Conservation (phyloP, 2,113 vertebrate genomes). For the Petaurus breviceps region DNA sequence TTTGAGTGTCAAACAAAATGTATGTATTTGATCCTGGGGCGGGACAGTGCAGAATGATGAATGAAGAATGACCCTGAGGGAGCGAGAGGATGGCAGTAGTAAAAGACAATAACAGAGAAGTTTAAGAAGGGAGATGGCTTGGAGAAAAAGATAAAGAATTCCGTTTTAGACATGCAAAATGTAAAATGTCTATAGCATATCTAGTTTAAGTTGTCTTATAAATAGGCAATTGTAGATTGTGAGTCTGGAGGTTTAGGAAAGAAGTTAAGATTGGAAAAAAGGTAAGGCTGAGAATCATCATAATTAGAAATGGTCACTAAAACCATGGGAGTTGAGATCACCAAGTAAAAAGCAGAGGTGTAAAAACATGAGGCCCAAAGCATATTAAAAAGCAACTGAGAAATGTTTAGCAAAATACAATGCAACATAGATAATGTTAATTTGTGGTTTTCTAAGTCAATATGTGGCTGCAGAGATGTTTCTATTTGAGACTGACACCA, state of each 20-base stretch:
- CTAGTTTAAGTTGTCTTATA: background rate
- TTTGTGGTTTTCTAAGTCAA: background rate
- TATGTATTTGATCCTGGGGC: background rate
- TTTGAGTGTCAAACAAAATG: background rate
- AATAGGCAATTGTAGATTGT: background rate
- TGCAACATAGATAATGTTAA: background rate
- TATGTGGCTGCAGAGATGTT: background rate
- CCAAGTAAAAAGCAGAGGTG: background rate
- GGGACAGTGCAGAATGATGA: background rate
- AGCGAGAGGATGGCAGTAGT: background rate
- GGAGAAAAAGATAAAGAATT: background rate
- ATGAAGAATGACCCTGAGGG: background rate
- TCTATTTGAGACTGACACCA: background rate
- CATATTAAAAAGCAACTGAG: background rate
- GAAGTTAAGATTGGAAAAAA: background rate
- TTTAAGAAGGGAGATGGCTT: background rate
- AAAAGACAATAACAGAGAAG: background rate
- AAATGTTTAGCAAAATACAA: background rate
- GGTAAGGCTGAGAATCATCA: background rate
- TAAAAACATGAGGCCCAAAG: background rate
- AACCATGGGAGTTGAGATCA: background rate
- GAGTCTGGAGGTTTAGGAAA: background rate
- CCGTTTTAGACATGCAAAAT: background rate
- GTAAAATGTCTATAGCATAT: background rate
- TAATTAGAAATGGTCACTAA: background rate